A percentile compares a stretch with the other conserved stretches of the same genome.
These are phyloP conservation scores for Vireo altiloquus DNA, from an alignment of 2,113 vertebrate species.

Conservation along the genomic window DNA sequence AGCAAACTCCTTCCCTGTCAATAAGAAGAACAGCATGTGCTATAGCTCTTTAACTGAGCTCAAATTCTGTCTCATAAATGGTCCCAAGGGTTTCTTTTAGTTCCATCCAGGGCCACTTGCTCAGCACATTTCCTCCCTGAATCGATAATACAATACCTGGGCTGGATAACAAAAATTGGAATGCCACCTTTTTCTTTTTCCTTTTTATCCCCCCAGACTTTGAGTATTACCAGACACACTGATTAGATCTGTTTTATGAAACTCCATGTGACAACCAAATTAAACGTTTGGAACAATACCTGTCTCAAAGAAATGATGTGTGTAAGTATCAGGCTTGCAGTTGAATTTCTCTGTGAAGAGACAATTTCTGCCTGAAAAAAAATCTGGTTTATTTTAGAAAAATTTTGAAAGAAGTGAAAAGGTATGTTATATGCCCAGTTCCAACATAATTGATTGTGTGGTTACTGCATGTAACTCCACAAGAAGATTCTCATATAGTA, in stretches of 20 bases:
- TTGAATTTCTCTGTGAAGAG: not conserved
- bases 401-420: not conserved
- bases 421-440: not conserved
- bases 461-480: not conserved
- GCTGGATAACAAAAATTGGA: constrained; percentile 28
- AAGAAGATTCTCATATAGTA: not conserved
- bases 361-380: not conserved
- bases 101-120: not conserved
- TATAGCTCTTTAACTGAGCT: constrained; percentile 4
- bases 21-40: constrained; percentile 26
- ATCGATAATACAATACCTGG: constrained; percentile 47
- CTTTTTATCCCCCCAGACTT: not conserved
- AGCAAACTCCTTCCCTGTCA: not conserved
- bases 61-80: constrained; percentile 2
- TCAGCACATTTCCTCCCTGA: constrained; percentile 53
- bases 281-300: not conserved
- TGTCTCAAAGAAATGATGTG: not conserved
- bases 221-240: not conserved
- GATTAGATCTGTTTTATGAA: not conserved
- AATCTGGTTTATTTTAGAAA: not conserved
- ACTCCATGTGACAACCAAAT: not conserved
- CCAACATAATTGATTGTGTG: not conserved
- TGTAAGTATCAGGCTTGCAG: not conserved
- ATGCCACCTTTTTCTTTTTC: not conserved
- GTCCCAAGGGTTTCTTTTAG: constrained; percentile 21